phyloP scores from a whole-genome alignment of 2,888 invertebrate species.

The Frankliniella intonsa region DNA sequence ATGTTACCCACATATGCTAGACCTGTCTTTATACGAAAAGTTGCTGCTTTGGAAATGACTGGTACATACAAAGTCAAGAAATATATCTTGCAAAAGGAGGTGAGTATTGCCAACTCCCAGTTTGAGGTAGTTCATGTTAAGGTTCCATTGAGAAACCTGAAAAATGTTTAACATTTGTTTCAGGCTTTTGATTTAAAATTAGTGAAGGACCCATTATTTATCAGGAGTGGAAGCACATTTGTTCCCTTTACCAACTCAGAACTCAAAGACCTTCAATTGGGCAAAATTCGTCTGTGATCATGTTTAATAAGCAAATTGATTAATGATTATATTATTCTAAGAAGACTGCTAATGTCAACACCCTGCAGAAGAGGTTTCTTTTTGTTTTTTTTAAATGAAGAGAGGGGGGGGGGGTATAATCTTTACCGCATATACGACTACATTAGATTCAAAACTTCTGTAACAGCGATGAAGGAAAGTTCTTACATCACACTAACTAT shows the following conservation, averaged over 20 bases:
- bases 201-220: neutral
- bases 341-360: too few species aligned
- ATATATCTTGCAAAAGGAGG: slow-evolving; percentile 76
- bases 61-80: slow-evolving; percentile 94
- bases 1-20: slow-evolving; percentile 79
- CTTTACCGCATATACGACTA: too few species aligned
- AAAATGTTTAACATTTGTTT: neutral
- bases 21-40: slow-evolving; percentile 80
- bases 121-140: neutral
- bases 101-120: neutral
- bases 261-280: neutral
- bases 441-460: too few species aligned
- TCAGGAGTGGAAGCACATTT: neutral
- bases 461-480: too few species aligned
- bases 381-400: too few species aligned
- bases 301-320: too few species aligned
- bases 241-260: neutral
- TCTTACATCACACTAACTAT: too few species aligned
- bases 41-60: slow-evolving; percentile 72
- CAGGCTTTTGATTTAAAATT: neutral
- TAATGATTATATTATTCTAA: too few species aligned
- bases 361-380: too few species aligned
- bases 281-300: slow-evolving; percentile 7
- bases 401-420: too few species aligned
- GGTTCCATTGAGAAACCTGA: neutral